Percentiles rank a stretch among this genome's conserved stretches.
Conservation (phyloP, 2,888 invertebrate species). For the Drosophila stalkeri region DNA sequence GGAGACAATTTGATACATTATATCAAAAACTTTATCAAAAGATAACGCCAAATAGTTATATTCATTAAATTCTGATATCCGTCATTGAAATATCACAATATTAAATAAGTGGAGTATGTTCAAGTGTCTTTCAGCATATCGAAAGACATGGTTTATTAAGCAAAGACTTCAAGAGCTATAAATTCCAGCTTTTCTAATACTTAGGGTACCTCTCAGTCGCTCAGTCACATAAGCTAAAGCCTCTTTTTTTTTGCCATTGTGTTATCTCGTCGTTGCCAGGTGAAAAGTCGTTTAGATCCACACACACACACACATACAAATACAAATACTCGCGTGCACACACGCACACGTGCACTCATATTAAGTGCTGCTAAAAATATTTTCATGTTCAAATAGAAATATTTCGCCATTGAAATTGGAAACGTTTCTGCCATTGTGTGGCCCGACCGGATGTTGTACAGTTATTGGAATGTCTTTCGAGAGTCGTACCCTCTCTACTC, state of each 20-base stretch:
- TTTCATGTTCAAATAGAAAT: conserved; percentile 77
- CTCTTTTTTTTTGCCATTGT: conserved; percentile 7
- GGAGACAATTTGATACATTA: neutral
- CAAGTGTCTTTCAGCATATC: neutral
- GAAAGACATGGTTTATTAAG: neutral
- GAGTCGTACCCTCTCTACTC: too few relatives aligned
- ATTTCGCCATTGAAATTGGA: conserved; percentile 76
- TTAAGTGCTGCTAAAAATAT: conserved; percentile 68
- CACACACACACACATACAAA: neutral
- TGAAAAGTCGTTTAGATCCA: conserved; percentile 62
- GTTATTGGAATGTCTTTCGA: conserved; percentile 74
- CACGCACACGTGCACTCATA: conserved; percentile 17
- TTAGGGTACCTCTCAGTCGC: neutral
- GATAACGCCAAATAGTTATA: neutral
- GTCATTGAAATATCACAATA: neutral
- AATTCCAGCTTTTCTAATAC: neutral
- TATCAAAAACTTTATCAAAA: neutral
- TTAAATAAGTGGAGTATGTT: neutral
- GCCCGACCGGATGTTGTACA: conserved; percentile 73
- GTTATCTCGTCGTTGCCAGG: conserved; percentile 66
- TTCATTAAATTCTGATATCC: neutral
- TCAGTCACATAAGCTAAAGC: neutral
- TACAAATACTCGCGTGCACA: neutral
- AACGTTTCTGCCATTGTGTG: conserved; percentile 74
- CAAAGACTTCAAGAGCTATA: neutral